phyloP scores from a whole-genome alignment of 2,113 vertebrate genomes.

The Mellivora capensis region DNA sequence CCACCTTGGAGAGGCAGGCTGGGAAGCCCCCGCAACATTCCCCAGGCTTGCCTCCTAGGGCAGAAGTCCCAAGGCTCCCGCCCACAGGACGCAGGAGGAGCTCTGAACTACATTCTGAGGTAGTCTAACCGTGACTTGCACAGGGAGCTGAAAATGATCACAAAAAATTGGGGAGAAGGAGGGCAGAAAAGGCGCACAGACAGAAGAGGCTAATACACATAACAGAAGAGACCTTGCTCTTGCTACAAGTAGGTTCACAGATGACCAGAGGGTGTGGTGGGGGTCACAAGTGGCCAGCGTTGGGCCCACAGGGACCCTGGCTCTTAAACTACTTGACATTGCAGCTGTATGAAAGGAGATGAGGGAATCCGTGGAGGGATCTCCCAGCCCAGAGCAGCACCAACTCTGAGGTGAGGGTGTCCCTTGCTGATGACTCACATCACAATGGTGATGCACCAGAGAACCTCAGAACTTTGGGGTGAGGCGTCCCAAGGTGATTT shows the following conservation, averaged over 20 bases:
- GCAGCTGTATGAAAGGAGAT: not conserved
- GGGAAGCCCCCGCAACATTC: not conserved
- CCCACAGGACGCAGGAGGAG: not conserved
- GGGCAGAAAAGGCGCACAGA: not conserved
- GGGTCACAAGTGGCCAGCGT: not conserved
- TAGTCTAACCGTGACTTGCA: slow-evolving; percentile 39
- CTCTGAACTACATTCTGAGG: slow-evolving; percentile 57
- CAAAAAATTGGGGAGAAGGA: not conserved
- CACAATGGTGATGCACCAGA: not conserved
- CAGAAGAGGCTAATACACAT: not conserved
- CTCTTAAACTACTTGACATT: not conserved
- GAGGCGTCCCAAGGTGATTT: not conserved
- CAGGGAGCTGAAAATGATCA: not conserved
- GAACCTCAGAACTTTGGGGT: no score
- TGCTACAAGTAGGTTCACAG: not conserved
- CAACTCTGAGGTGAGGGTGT: not conserved
- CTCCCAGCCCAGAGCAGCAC: not conserved
- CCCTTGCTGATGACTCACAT: not conserved
- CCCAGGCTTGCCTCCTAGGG: not conserved
- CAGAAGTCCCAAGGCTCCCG: not conserved
- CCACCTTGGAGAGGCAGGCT: not conserved
- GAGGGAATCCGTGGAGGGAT: not conserved
- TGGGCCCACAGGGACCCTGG: not conserved
- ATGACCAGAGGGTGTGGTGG: not conserved
- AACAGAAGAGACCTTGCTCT: not conserved